phyloP scores from a whole-genome alignment of 2,113 vertebrate genomes.

The Pachyramphus minor region DNA sequence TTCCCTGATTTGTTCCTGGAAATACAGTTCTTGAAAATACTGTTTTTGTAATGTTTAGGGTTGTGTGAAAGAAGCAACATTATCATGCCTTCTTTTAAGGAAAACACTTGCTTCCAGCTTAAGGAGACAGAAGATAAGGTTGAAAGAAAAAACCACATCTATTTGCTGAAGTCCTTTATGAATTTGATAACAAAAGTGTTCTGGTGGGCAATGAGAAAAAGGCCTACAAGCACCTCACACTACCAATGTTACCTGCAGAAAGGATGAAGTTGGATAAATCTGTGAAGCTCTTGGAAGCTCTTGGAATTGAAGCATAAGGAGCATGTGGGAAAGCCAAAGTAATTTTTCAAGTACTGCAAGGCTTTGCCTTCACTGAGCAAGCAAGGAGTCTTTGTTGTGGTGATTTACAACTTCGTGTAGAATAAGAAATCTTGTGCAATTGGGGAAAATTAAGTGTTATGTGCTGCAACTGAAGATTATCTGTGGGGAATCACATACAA shows the following conservation, averaged over 20 bases:
- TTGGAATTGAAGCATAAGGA: neutral
- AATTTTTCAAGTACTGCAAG: neutral
- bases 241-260: neutral
- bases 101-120: neutral
- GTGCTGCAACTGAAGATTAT: conserved; percentile 25
- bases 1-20: neutral
- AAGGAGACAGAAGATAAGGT: neutral
- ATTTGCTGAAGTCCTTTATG: neutral
- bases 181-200: neutral
- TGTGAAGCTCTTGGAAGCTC: neutral
- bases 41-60: neutral
- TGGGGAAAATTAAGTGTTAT: conserved; percentile 55
- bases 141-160: neutral
- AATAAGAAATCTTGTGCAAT: conserved; percentile 41
- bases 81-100: neutral
- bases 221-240: neutral
- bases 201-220: neutral
- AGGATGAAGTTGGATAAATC: neutral
- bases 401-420: conserved; percentile 38
- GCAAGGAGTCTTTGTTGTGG: neutral
- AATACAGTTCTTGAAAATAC: neutral
- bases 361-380: neutral
- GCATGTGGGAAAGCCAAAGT: neutral
- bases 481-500: neutral
- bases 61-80: neutral